phyloP scores from a whole-genome alignment of 2,797 vertebrate genomes.

The Acanthurus tractus region DNA sequence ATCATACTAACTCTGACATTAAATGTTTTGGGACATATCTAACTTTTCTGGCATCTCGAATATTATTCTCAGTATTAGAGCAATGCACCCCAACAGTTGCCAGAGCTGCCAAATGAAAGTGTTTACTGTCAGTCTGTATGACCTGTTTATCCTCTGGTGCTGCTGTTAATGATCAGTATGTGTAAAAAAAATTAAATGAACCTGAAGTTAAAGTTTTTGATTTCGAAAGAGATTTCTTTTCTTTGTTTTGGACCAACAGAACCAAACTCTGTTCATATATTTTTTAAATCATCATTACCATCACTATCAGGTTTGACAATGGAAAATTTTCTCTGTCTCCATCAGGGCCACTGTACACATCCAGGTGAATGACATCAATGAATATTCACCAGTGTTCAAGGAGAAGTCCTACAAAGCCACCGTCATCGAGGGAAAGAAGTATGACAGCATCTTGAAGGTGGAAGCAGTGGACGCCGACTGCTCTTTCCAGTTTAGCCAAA shows the following conservation, averaged over 20 bases:
- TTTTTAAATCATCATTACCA: not conserved
- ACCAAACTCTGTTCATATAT: not conserved
- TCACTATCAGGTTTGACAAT: not conserved
- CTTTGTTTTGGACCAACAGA: no score
- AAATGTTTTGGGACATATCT: no score
- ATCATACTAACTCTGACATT: no score
- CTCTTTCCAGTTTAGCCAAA: conserved; percentile 98
- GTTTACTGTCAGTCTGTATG: not conserved
- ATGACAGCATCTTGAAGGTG: conserved; percentile 92
- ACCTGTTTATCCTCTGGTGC: not conserved
- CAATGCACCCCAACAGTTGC: no score
- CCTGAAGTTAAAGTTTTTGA: not conserved
- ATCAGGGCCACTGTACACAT: conserved; percentile 95
- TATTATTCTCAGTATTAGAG: not conserved
- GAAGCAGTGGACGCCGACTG: conserved; percentile 97
- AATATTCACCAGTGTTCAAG: conserved; percentile 95
- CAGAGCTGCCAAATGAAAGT: not conserved
- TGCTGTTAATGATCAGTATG: not conserved
- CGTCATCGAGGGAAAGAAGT: conserved; percentile 91
- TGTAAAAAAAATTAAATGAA: not conserved
- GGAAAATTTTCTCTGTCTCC: not conserved
- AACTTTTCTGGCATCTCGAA: no score
- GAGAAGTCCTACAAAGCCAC: conserved; percentile 98
- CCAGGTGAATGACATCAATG: conserved; percentile 97
- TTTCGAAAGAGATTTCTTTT: no score